Evolutionary conservation across 1,140 invertebrate genomes (phyloP).

Genomic region (Dendroctonus ponderosae): DNA sequence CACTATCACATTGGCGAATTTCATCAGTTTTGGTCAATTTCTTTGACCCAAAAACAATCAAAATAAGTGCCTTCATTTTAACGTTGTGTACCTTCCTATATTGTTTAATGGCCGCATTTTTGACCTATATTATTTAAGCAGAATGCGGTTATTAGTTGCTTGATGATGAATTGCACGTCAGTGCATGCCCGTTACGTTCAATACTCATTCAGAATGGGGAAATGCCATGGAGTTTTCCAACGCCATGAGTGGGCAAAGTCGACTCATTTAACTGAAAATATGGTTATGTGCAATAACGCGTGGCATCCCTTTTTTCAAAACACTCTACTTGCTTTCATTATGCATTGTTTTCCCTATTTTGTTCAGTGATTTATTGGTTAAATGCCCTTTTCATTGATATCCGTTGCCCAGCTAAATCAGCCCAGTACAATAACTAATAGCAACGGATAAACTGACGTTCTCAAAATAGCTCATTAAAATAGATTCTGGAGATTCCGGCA

Average conservation of each 20-base stretch:
- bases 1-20: background rate
- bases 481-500: constrained; percentile 11
- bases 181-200: background rate
- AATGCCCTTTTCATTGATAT: too few relatives aligned
- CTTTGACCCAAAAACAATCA: constrained; percentile 25
- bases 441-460: background rate
- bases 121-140: constrained; percentile 45
- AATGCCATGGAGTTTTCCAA: background rate
- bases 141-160: constrained; percentile 21
- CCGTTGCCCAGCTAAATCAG: too few relatives aligned
- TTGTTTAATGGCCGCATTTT: constrained; percentile 47
- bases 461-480: constrained; percentile 18
- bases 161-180: constrained; percentile 22
- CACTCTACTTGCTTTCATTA: too few relatives aligned
- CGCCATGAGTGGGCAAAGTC: background rate
- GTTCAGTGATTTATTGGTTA: too few relatives aligned
- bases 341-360: too few relatives aligned
- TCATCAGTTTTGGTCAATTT: constrained; percentile 8
- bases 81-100: constrained; percentile 37
- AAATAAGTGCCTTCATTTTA: constrained; percentile 40
- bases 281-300: constrained; percentile 19
- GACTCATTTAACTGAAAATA: constrained; percentile 5
- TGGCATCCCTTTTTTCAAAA: constrained; percentile 4
- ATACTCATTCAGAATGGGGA: background rate
- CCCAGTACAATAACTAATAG: too few relatives aligned